These are phyloP conservation scores for Pseudomyrmex flavicornis DNA, from an alignment of 1,140 invertebrate genomes.

Conservation along the genomic window DNA sequence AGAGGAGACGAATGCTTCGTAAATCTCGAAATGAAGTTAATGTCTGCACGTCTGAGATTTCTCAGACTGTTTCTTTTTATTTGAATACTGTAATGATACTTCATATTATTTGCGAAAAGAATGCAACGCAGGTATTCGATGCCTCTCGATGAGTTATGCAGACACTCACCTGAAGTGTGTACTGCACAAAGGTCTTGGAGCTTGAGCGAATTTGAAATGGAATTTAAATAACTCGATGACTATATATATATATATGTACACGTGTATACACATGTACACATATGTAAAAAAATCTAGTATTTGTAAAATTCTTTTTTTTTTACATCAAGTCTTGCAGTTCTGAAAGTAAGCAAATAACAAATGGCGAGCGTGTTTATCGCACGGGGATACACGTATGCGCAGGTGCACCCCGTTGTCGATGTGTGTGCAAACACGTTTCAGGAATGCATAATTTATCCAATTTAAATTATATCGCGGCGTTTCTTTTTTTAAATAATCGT, in stretches of 20 bases:
- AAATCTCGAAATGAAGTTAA: neutral
- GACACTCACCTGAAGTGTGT: neutral
- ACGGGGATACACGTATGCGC: constrained; percentile 39
- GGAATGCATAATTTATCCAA: constrained; percentile 55
- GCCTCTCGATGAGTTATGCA: neutral
- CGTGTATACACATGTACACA: neutral
- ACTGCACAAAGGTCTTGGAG: neutral
- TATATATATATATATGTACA: too few species aligned
- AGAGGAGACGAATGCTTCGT: neutral
- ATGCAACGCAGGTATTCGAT: neutral
- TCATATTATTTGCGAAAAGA: constrained; percentile 8
- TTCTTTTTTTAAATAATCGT: constrained; percentile 14
- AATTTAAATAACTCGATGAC: constrained; percentile 29
- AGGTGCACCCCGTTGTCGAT: constrained; percentile 32
- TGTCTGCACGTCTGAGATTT: too few species aligned
- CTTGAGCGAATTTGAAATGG: constrained; percentile 47
- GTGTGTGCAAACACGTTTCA: constrained; percentile 45
- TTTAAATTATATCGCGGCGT: constrained; percentile 41
- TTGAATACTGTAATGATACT: neutral
- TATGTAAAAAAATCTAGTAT: too few species aligned
- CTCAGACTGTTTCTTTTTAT: neutral
- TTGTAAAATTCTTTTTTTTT: neutral
- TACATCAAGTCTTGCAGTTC: constrained; percentile 20
- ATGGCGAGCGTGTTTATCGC: constrained; percentile 35
- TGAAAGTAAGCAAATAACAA: constrained; percentile 24